Evolutionary conservation across 2,797 vertebrate genomes (phyloP).

Genomic region (Podarcis lilfordi): DNA sequence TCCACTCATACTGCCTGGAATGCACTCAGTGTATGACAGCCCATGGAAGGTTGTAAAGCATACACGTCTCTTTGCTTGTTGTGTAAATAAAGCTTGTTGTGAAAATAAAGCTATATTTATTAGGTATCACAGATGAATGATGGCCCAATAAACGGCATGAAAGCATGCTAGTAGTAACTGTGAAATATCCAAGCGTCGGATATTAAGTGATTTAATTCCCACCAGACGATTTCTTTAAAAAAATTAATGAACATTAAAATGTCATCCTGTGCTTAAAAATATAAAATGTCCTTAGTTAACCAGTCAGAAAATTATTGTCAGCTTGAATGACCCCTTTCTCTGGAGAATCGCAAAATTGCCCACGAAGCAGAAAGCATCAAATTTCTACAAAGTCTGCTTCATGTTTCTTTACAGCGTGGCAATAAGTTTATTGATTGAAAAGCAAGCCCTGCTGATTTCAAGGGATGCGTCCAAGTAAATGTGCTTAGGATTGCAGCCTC

Average conservation of each 20-base stretch:
- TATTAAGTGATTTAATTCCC: slow-evolving; percentile 39
- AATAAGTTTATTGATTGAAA: background rate
- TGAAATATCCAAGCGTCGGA: slow-evolving; percentile 21
- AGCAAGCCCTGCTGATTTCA: slow-evolving; percentile 5
- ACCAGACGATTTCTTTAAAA: slow-evolving; percentile 58
- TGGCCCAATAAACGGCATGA: background rate
- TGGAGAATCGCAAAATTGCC: slow-evolving; percentile 45
- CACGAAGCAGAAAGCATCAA: slow-evolving; percentile 48
- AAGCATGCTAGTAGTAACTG: slow-evolving; percentile 13
- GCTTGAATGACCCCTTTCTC: slow-evolving; percentile 53
- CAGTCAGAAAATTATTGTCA: slow-evolving; percentile 60
- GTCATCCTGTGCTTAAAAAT: slow-evolving; percentile 32
- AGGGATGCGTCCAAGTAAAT: background rate
- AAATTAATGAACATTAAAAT: slow-evolving; percentile 61
- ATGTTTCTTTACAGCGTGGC: background rate
- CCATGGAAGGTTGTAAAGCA: background rate
- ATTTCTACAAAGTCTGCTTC: background rate
- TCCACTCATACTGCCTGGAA: background rate
- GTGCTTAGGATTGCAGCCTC: background rate
- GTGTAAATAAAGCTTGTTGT: too few species aligned
- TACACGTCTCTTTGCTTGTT: background rate
- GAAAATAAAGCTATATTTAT: background rate
- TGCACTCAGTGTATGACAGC: background rate
- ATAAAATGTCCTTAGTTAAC: slow-evolving; percentile 35
- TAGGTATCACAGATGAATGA: slow-evolving; percentile 12